A percentile compares a stretch with the other conserved stretches of the same genome.
phyloP scores from a whole-genome alignment of 1,140 invertebrate species.

The Myzus persicae region DNA sequence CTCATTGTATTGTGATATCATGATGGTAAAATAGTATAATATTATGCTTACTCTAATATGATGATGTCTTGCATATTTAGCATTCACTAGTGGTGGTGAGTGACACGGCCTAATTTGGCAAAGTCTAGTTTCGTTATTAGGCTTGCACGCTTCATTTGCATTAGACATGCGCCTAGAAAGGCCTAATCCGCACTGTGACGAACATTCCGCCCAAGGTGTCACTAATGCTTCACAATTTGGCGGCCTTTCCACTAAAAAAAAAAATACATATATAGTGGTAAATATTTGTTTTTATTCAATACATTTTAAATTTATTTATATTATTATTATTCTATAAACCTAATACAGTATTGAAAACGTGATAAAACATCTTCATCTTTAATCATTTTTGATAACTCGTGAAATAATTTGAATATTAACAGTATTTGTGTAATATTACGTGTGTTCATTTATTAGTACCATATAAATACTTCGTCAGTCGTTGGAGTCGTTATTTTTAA shows the following conservation, averaged over 20 bases:
- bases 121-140: conserved; percentile 71
- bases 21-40: background rate
- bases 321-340: background rate
- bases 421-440: background rate
- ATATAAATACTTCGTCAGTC: background rate
- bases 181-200: conserved; percentile 71
- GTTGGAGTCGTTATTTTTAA: background rate
- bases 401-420: background rate
- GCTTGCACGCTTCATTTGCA: conserved; percentile 69
- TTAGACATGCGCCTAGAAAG: conserved; percentile 71
- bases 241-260: conserved; percentile 65
- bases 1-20: background rate
- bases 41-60: conserved; percentile 64
- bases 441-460: background rate
- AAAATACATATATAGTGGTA: background rate
- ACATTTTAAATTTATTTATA: background rate
- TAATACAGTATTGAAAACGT: background rate
- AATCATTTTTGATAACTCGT: background rate
- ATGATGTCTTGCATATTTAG: conserved; percentile 61
- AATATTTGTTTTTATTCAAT: too few species aligned
- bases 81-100: conserved; percentile 59
- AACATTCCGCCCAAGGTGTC: conserved; percentile 72
- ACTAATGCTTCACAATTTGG: conserved; percentile 64
- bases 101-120: conserved; percentile 68
- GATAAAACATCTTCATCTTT: background rate